Base-by-base conservation (phyloP, 1,140 invertebrate genomes). In the Charaxes varanes region DNA sequence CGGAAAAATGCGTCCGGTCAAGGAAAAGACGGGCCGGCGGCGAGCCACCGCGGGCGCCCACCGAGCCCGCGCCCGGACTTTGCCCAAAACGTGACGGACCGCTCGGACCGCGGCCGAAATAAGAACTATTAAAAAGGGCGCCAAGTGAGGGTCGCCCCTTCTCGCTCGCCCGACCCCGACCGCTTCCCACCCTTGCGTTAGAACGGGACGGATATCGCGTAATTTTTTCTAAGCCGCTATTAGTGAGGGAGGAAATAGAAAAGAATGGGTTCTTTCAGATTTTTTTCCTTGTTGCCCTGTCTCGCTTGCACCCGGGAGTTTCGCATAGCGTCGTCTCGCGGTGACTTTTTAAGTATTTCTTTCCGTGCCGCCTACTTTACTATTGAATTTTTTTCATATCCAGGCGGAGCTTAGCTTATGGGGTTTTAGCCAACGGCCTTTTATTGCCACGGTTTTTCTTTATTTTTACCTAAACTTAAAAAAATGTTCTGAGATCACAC, bases 221-320 rank as follows among this genome's bases (percentile, higher is more conserved):
- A 58, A 66, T 83, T 82, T 81, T 83, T 80, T 82, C 78, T 80
- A 83, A 83, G 73, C 74, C 57, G 54, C 65, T 72, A 73, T 77
- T 72, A 71, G 62, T 63, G 58, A 78, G 74, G 74, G 78, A 82
- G 78, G 78, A 82, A 82, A 79, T 79, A 74, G 63, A 82, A 80
- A 82, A 80, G 79, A 83, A 83, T 79, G 65, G 57, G 57, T 66
- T 80, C 77, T 80, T 83, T 79, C 60, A 64, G 64, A 80, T 80
- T 83, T 83, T 63, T 54, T 80, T 80, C 78, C 73, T 80, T 79
- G 67, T 58, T 64, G 43, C 36, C 34, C 47, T 36, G 46, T 79
- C 79, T 69, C 76, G 61, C 68, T 79, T 56, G 66, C 65, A 55
- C 74, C 49, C 13, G 30, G 4, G 21, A 28, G 11, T 5, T 28